Conservation (phyloP, 2,797 vertebrate species). For the Coregonus ussuriensis region DNA sequence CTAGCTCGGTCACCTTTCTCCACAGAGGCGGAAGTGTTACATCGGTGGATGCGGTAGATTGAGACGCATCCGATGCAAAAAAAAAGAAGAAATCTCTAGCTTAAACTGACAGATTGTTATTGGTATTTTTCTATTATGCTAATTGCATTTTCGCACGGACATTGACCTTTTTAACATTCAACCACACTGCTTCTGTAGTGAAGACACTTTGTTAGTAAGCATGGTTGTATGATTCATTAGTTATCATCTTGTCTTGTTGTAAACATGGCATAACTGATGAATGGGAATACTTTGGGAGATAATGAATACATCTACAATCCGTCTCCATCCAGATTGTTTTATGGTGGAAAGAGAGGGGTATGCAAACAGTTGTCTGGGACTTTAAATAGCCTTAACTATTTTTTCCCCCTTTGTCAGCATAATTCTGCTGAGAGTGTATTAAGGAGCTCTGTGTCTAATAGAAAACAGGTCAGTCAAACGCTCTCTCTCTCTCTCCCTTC, state of each 20-base stretch:
- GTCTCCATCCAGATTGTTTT: conserved; percentile 39
- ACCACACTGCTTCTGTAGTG: background rate
- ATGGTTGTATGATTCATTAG: conserved; percentile 5
- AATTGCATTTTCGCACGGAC: too few relatives aligned
- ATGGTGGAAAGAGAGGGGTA: conserved; percentile 48
- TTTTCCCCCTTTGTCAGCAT: conserved; percentile 81
- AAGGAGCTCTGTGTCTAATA: conserved; percentile 77
- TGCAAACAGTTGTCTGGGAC: conserved; percentile 69
- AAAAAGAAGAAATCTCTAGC: too few relatives aligned
- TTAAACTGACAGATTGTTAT: too few relatives aligned
- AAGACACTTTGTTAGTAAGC: background rate
- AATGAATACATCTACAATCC: conserved; percentile 32
- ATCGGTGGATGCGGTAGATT: too few relatives aligned
- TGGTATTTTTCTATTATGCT: too few relatives aligned
- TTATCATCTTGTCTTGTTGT: conserved; percentile 14
- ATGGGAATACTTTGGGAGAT: conserved; percentile 38
- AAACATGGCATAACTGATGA: conserved; percentile 36
- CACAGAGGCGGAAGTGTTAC: too few relatives aligned
- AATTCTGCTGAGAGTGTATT: conserved; percentile 73
- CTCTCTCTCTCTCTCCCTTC: conserved; percentile 6
- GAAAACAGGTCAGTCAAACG: conserved; percentile 74
- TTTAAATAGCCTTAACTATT: conserved; percentile 60
- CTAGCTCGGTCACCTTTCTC: too few relatives aligned
- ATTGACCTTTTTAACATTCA: background rate
- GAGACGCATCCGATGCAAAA: too few relatives aligned